Base-by-base conservation (phyloP, 2,888 invertebrate genomes). In the Orgyia antiqua region DNA sequence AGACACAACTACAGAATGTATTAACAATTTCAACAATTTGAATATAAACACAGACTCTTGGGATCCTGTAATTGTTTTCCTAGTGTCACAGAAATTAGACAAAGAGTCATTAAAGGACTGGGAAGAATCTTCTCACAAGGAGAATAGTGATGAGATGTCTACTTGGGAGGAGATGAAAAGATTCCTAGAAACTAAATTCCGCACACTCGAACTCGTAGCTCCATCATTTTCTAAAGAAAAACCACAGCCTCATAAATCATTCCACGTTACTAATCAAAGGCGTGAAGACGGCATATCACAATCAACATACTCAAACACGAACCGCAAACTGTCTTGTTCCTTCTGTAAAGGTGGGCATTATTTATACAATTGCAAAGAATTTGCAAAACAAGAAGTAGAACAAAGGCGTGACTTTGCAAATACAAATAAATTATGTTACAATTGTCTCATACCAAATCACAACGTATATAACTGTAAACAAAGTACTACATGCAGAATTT, bases 121-220 rank as follows among this genome's bases (percentile, higher is more conserved):
- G 45, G 49, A 52, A 27, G 33, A 45, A 13, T 9, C 31, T 17
- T 24, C 34, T 4, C 29, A 45, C 3, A 20, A 20, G 8, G 9
- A 20, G 9, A 9, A 20, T 5, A 9, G 7, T 4, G 20, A 20
- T 20, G 9, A 20, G 3, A 7, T 20, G 9, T 9, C 5, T 20
- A 20, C 20, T 7, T 6, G 8, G 20, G 3, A 6, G 41, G 36
- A 10, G 29, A 40, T 5, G 28, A 27, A 37, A 19, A 32, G 11
- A 21, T 57, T 57, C 36, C 27, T 54, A 7, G 49, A 57, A 35
- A 10, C 34, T 1, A 47, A 42, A 24, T 56, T 54, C 29, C 35
- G 51, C 7, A 40, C 50, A 6, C 23, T 55, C 5, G 57, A 60
- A 29, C 13, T 58, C 6, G 17, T 20, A 9, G 9, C 20, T 7